A percentile compares a stretch with the other conserved stretches of the same genome.
phyloP scores from a whole-genome alignment of 1,140 invertebrate species.

The Rhynchophorus ferrugineus region DNA sequence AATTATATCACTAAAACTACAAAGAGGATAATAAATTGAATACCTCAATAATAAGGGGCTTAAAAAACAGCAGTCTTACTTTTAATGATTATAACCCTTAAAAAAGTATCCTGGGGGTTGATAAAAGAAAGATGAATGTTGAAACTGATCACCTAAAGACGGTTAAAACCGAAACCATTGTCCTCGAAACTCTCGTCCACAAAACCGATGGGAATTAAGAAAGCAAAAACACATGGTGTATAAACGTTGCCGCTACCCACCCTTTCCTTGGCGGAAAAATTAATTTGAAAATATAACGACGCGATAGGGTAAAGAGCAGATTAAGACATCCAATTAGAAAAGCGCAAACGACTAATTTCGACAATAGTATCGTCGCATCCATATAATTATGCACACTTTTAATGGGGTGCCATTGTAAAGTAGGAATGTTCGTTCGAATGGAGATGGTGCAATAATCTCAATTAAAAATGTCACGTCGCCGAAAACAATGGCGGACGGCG shows the following conservation, averaged over 20 bases:
- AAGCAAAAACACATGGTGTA: background rate
- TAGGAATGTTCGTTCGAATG: slow-evolving; percentile 40
- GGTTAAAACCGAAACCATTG: too few relatives aligned
- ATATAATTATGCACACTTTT: slow-evolving; percentile 42
- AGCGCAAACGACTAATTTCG: slow-evolving; percentile 40
- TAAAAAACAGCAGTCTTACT: too few relatives aligned
- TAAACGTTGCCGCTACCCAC: slow-evolving; percentile 1
- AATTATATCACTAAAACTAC: too few relatives aligned
- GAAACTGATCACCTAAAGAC: too few relatives aligned
- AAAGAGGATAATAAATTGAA: too few relatives aligned
- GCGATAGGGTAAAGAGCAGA: slow-evolving; percentile 29
- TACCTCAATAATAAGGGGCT: too few relatives aligned
- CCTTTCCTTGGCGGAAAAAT: slow-evolving; percentile 5
- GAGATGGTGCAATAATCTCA: slow-evolving; percentile 42
- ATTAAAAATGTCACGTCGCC: slow-evolving; percentile 39
- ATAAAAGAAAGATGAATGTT: too few relatives aligned
- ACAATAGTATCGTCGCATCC: slow-evolving; percentile 31
- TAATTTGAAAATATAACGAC: slow-evolving; percentile 16
- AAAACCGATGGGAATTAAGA: slow-evolving; percentile 3
- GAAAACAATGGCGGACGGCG: slow-evolving; percentile 33
- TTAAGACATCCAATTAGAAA: slow-evolving; percentile 37
- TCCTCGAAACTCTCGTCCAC: too few relatives aligned
- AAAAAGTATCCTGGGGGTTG: too few relatives aligned
- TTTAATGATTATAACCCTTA: too few relatives aligned
- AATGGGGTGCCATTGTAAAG: slow-evolving; percentile 31